Percentiles rank a stretch among this genome's conserved stretches.
phyloP scores from a whole-genome alignment of 2,797 vertebrate genomes.

The Clangula hyemalis region DNA sequence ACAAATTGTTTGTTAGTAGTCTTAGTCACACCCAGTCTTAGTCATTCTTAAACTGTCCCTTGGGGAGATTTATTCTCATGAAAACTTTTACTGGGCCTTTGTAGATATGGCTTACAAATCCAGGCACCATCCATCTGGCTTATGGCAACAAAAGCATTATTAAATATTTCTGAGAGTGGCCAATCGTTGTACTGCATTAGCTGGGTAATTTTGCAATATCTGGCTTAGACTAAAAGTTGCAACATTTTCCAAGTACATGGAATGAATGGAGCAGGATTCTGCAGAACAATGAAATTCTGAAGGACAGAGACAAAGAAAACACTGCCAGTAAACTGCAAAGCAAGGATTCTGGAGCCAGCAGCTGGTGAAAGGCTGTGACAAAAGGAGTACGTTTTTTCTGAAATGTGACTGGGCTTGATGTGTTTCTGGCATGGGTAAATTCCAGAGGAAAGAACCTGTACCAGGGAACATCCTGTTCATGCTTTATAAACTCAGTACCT shows the following conservation, averaged over 20 bases:
- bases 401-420: not conserved
- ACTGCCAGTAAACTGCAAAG: not conserved
- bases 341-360: not conserved
- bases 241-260: not conserved
- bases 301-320: not conserved
- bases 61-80: not conserved
- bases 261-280: not conserved
- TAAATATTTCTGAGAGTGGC: not conserved
- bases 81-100: not conserved
- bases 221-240: not conserved
- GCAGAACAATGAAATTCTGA: not conserved
- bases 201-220: not conserved
- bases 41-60: not conserved
- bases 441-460: not conserved
- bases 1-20: not conserved
- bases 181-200: not conserved
- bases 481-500: not conserved
- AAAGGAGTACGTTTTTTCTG: not conserved
- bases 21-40: not conserved
- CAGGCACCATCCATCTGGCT: not conserved
- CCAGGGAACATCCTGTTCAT: not conserved
- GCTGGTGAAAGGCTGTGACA: not conserved
- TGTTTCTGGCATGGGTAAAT: not conserved
- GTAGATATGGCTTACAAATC: not conserved
- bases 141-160: not conserved